Evolutionary conservation across 2,797 vertebrate genomes (phyloP).

Genomic region (Chromobotia macracanthus): DNA sequence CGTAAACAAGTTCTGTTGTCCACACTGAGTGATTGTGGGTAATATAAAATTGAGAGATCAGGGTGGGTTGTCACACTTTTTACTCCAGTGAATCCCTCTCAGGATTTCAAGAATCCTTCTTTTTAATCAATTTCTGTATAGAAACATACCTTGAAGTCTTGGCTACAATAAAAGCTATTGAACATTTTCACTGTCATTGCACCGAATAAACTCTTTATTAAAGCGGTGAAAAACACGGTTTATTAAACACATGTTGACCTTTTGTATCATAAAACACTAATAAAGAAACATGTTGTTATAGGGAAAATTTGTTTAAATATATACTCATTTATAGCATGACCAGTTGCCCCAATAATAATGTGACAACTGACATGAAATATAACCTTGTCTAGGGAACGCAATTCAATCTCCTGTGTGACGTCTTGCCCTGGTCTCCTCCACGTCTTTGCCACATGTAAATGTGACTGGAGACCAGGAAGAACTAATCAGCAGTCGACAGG

Average conservation of each 20-base stretch:
- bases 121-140: background rate
- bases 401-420: background rate
- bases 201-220: background rate
- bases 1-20: background rate
- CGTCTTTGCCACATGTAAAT: background rate
- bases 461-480: background rate
- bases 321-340: background rate
- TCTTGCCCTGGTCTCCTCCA: background rate
- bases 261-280: background rate
- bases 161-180: background rate
- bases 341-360: background rate
- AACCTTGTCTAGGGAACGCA: background rate
- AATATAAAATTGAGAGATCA: background rate
- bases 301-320: background rate
- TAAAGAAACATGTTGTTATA: background rate
- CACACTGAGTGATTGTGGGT: background rate
- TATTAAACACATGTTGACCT: background rate
- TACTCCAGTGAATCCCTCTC: background rate
- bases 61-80: background rate
- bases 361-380: background rate
- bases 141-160: background rate
- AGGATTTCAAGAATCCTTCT: too few relatives aligned
- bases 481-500: background rate
- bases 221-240: background rate
- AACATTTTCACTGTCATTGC: background rate